These are phyloP conservation scores for Trichogramma dendrolimi DNA, from an alignment of 2,888 invertebrate genomes.

Conservation along the genomic window DNA sequence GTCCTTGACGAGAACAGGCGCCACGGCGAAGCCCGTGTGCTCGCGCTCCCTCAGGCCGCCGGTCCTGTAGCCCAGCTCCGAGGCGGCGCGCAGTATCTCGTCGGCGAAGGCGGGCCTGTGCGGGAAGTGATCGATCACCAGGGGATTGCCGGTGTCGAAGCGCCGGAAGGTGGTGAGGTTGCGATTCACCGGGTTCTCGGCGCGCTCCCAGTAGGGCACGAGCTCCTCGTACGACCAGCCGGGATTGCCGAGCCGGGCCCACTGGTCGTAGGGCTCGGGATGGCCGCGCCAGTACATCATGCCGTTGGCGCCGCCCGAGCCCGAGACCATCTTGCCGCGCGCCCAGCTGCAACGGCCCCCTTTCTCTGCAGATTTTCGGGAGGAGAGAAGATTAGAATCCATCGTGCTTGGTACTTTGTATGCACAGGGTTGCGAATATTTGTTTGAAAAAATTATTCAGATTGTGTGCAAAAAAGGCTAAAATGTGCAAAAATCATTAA, in stretches of 20 bases:
- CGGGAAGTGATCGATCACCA: slow-evolving; percentile 44
- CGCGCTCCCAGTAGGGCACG: slow-evolving; percentile 54
- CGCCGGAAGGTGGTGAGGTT: slow-evolving; percentile 36
- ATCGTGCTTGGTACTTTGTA: too few species aligned
- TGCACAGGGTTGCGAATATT: too few species aligned
- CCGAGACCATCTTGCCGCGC: slow-evolving; percentile 58
- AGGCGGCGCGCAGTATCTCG: slow-evolving; percentile 40
- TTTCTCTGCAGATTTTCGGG: slow-evolving; percentile 29
- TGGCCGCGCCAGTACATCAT: slow-evolving; percentile 63
- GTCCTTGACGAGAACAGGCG: slow-evolving; percentile 48
- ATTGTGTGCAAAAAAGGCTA: too few species aligned
- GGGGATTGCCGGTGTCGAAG: slow-evolving; percentile 31
- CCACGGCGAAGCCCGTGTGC: slow-evolving; percentile 49
- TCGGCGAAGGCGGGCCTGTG: slow-evolving; percentile 41
- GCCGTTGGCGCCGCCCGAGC: slow-evolving; percentile 60
- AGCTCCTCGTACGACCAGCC: slow-evolving; percentile 59
- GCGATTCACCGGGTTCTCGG: slow-evolving; percentile 50
- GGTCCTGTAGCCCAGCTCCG: slow-evolving; percentile 47
- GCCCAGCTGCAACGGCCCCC: slow-evolving; percentile 53
- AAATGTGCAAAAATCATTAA: too few species aligned
- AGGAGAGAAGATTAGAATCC: too few species aligned
- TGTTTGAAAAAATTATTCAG: too few species aligned
- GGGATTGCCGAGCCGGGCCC: slow-evolving; percentile 56
- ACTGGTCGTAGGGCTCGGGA: slow-evolving; percentile 56
- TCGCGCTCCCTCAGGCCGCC: slow-evolving; percentile 39